Percentiles rank a stretch among this genome's conserved stretches.
phyloP scores from a whole-genome alignment of 2,888 invertebrate genomes.

The Lasioglossum lativentre region DNA sequence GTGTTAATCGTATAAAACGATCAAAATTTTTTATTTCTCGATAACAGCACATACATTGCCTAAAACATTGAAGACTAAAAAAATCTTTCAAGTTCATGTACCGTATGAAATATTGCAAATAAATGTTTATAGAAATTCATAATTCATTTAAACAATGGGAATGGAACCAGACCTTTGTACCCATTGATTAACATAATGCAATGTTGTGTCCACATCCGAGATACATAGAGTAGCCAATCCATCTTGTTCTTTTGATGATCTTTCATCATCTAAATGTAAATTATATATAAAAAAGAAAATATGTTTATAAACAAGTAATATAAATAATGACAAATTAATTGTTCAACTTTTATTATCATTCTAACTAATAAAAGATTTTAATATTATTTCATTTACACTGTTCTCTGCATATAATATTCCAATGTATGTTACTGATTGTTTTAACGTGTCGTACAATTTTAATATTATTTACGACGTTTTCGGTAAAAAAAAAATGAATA shows the following conservation, averaged over 20 bases:
- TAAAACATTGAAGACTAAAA: conserved; percentile 79
- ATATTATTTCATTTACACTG: neutral
- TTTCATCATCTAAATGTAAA: conserved; percentile 89
- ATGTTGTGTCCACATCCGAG: conserved; percentile 93
- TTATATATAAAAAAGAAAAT: neutral
- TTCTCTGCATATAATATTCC: neutral
- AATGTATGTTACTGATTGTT: neutral
- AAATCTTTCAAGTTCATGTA: neutral
- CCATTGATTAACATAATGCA: conserved; percentile 95
- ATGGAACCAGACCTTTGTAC: conserved; percentile 90
- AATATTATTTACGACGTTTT: conserved; percentile 49
- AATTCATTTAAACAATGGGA: neutral
- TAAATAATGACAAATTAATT: neutral
- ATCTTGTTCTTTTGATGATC: conserved; percentile 91
- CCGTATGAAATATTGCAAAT: neutral
- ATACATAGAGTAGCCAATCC: conserved; percentile 91
- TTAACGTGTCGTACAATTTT: conserved; percentile 50
- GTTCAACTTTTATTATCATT: neutral
- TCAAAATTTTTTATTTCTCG: conserved; percentile 97
- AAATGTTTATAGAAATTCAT: conserved; percentile 30
- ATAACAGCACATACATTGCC: conserved; percentile 98
- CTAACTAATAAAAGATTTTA: neutral
- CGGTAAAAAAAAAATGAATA: neutral
- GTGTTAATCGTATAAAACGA: conserved; percentile 94
- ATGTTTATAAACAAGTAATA: conserved; percentile 18